Base-by-base conservation (phyloP, 2,113 vertebrate species). In the Scomber japonicus region DNA sequence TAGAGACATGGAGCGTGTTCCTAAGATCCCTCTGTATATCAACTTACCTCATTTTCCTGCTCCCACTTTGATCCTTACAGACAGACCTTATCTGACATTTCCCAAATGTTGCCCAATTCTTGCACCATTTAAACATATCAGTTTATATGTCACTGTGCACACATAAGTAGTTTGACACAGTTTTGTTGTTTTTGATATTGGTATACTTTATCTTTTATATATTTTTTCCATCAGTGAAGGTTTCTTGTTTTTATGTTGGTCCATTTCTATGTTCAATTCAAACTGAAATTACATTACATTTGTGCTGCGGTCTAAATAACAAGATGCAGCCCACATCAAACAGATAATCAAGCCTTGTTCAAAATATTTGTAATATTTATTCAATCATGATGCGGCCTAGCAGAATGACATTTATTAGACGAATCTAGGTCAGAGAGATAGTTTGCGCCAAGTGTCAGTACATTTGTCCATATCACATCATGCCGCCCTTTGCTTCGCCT, bases 1-100 rank as follows among this genome's bases (percentile, higher is more conserved):
- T 40, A 35, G 59, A 57, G 50, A 64, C 50, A 62, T 57, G 14
- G 17, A 82, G 55, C 5, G 4, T 88, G 81, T 82, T 71, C 80
- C 61, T 66, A 69, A 76, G 63, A 75, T 73, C 67, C 71, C 65
- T 74, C 63, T 16, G n/a, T 53, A 56, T 65, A 77, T 83, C 57
- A 53, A 2, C 51, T 81, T 78, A 49, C 63, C 30, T 70, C 64
- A 81, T 75, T 24, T 19, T 48, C 16, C 54, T 31, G 54, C 63
- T 65, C 19, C 63, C 40, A 30, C 78, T 74, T 75, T 61, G 86
- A 85, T 75, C 48, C 71, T 82, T 40, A 27, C 81, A 79, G 46
- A 63, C 44, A 31, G 59, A 71, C 80, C 81, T 83, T 49, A 73
- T 69, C 48, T 86, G 85, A 77, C 84, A 86, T 89, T 81, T 88